A percentile compares a stretch with the other conserved stretches of the same genome.
phyloP scores from a whole-genome alignment of 2,888 invertebrate genomes.

The Eubasilissa splendida region DNA sequence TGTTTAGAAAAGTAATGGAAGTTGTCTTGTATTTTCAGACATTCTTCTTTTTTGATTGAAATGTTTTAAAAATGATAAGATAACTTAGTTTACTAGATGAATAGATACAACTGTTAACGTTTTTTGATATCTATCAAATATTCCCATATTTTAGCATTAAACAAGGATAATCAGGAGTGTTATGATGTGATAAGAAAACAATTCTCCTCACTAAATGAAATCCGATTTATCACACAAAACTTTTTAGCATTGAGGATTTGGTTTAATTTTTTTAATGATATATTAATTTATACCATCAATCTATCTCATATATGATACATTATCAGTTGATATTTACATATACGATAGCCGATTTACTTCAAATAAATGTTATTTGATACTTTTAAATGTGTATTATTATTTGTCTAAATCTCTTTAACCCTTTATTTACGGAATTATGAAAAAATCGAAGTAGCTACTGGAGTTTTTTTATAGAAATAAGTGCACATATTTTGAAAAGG shows the following conservation, averaged over 20 bases:
- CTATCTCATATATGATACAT: background rate
- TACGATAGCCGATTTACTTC: conserved; percentile 25
- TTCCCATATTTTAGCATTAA: conserved; percentile 21
- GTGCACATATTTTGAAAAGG: no score
- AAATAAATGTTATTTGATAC: conserved; percentile 40
- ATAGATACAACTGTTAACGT: conserved; percentile 3
- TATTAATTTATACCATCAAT: conserved; percentile 21
- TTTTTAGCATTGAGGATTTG: conserved; percentile 8
- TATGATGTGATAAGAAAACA: conserved; percentile 6
- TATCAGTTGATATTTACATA: conserved; percentile 6
- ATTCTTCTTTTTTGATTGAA: no score
- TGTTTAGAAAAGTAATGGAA: no score
- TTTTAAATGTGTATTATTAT: conserved; percentile 20
- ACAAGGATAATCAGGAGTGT: background rate
- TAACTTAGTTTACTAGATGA: background rate
- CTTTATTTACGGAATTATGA: no score
- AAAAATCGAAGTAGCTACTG: no score
- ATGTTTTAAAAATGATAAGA: no score
- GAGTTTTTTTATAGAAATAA: no score
- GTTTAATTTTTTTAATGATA: conserved; percentile 22
- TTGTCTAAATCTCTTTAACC: background rate
- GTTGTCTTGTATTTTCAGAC: no score
- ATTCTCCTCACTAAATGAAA: background rate
- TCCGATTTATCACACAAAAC: conserved; percentile 1
- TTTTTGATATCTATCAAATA: conserved; percentile 12